Evolutionary conservation across 2,113 vertebrate genomes (phyloP).

Genomic region (Carassius auratus): DNA sequence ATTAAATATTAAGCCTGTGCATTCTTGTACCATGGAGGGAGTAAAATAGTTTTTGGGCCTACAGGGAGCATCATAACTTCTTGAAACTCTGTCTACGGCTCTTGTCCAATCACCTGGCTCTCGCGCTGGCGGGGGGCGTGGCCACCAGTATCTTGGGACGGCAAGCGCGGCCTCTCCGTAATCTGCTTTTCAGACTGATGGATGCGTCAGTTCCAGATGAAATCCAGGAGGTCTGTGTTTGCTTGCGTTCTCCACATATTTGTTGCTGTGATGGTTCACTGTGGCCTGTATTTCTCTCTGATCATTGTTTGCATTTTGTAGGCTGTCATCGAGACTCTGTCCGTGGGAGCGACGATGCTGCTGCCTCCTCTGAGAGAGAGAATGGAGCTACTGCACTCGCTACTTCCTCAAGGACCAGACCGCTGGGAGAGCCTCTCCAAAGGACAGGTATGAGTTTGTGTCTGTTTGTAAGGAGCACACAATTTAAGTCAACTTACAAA

Average conservation of each 20-base stretch:
- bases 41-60: background rate
- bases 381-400: slow-evolving; percentile 97
- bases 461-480: background rate
- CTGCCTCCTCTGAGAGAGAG: slow-evolving; percentile 93
- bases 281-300: background rate
- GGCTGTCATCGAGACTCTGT: slow-evolving; percentile 97
- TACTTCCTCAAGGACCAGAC: slow-evolving; percentile 95
- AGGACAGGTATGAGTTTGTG: slow-evolving; percentile 84
- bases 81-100: slow-evolving; percentile 94
- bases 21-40: background rate
- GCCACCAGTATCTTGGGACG: slow-evolving; percentile 96
- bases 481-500: background rate
- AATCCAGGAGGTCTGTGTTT: slow-evolving; percentile 88
- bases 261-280: background rate
- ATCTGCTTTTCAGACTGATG: slow-evolving; percentile 94
- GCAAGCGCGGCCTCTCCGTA: slow-evolving; percentile 92
- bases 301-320: slow-evolving; percentile 59
- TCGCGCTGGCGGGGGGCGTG: slow-evolving; percentile 94
- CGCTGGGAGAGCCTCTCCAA: slow-evolving; percentile 98
- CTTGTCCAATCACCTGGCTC: slow-evolving; percentile 94
- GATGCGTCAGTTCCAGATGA: slow-evolving; percentile 98
- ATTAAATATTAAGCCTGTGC: background rate
- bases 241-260: slow-evolving; percentile 5
- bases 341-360: slow-evolving; percentile 96
- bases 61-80: slow-evolving; percentile 95